Percentiles rank a stretch among this genome's conserved stretches.
Evolutionary conservation across 2,888 invertebrate genomes (phyloP).

Genomic region (Ctena decussata): DNA sequence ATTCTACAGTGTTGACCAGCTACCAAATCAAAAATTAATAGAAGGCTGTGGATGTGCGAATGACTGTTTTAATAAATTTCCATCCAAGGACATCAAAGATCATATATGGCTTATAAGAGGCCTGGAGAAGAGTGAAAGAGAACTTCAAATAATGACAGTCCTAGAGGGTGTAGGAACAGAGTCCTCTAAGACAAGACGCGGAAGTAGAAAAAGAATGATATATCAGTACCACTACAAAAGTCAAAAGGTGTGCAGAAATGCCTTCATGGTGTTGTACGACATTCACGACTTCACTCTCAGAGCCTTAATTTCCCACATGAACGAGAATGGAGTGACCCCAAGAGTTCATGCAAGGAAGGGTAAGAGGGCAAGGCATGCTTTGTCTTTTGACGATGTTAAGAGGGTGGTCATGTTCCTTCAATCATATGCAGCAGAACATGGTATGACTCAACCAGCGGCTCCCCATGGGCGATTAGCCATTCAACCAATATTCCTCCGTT

Average conservation of each 20-base stretch:
- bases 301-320: neutral
- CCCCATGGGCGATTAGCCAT: neutral
- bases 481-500: neutral
- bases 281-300: neutral
- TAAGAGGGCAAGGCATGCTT: neutral
- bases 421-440: neutral
- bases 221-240: neutral
- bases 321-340: neutral
- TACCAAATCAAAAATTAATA: too few species aligned
- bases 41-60: too few species aligned
- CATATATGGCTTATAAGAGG: too few species aligned
- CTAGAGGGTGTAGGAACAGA: neutral
- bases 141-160: neutral
- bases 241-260: neutral
- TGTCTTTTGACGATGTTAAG: constrained; percentile 1
- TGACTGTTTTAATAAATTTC: too few species aligned
- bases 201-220: neutral
- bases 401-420: neutral
- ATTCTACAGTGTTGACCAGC: too few species aligned
- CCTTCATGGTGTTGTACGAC: neutral
- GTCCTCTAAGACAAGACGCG: neutral
- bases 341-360: neutral
- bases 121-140: neutral
- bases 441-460: constrained; percentile 2
- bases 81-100: too few species aligned